These are phyloP conservation scores for Scrobipalpa costella DNA, from an alignment of 2,888 invertebrate species.

Conservation along the genomic window DNA sequence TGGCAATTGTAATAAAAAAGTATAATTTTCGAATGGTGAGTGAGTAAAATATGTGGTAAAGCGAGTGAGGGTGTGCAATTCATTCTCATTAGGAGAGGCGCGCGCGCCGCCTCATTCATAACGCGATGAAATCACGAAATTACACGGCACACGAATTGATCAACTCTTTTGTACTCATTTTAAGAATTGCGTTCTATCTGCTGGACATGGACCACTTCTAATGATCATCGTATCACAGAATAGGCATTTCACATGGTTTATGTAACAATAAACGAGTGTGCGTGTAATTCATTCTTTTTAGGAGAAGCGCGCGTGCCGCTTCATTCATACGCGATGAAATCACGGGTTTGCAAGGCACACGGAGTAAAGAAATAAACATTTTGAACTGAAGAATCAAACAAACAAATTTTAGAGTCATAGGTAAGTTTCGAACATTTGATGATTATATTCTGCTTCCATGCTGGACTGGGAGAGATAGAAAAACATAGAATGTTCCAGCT, in stretches of 20 bases:
- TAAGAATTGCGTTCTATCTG: no score
- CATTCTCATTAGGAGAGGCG: constrained; percentile 68
- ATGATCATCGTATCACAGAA: no score
- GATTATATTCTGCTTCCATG: no score
- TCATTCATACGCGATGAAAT: constrained; percentile 65
- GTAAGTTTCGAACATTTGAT: no score
- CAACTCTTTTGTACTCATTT: no score
- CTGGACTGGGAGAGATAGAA: no score
- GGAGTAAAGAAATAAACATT: no score
- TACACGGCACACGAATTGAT: constrained; percentile 32
- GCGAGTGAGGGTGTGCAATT: constrained; percentile 62
- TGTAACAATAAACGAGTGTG: constrained; percentile 51
- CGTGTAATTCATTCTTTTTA: constrained; percentile 75
- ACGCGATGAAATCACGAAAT: constrained; percentile 54
- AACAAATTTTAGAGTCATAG: no score
- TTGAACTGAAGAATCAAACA: no score
- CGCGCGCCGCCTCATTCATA: constrained; percentile 59
- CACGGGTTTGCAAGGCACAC: constrained; percentile 39
- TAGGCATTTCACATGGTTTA: no score
- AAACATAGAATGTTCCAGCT: no score
- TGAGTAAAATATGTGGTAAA: constrained; percentile 65
- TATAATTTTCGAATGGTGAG: constrained; percentile 36
- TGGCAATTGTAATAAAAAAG: background rate
- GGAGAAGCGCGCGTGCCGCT: constrained; percentile 43
- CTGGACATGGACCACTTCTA: no score